A percentile compares a stretch with the other conserved stretches of the same genome.
These are phyloP conservation scores for Pangasianodon gigas DNA, from an alignment of 2,113 vertebrate genomes.

Conservation along the genomic window DNA sequence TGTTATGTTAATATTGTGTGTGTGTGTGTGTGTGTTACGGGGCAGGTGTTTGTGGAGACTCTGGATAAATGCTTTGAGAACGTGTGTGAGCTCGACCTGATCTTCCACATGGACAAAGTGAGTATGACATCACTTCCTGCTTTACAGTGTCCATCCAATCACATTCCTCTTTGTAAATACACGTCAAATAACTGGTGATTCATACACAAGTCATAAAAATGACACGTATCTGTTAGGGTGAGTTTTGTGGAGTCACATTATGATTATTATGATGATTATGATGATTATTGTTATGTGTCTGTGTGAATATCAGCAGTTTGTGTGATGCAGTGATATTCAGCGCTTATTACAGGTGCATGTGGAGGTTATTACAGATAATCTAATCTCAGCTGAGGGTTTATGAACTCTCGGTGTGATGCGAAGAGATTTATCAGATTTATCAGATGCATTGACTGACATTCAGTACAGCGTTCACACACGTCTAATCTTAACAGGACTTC, in stretches of 20 bases:
- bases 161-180: background rate
- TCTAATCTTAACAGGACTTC: background rate
- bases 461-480: background rate
- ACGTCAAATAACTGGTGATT: background rate
- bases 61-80: constrained; percentile 97
- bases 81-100: constrained; percentile 92
- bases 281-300: background rate
- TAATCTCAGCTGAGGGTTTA: constrained; percentile 7
- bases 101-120: constrained; percentile 97
- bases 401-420: background rate
- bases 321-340: background rate
- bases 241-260: background rate
- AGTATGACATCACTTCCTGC: constrained; percentile 26
- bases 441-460: background rate
- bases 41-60: constrained; percentile 92
- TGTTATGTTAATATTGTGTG: background rate
- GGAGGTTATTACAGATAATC: background rate
- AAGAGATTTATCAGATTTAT: background rate
- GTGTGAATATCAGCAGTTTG: background rate
- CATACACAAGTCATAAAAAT: background rate
- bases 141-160: background rate
- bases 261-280: too few species aligned
- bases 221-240: background rate
- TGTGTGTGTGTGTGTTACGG: background rate
- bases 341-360: background rate